Evolutionary conservation across 1,140 invertebrate species (phyloP).

Genomic region (Aethina tumida): DNA sequence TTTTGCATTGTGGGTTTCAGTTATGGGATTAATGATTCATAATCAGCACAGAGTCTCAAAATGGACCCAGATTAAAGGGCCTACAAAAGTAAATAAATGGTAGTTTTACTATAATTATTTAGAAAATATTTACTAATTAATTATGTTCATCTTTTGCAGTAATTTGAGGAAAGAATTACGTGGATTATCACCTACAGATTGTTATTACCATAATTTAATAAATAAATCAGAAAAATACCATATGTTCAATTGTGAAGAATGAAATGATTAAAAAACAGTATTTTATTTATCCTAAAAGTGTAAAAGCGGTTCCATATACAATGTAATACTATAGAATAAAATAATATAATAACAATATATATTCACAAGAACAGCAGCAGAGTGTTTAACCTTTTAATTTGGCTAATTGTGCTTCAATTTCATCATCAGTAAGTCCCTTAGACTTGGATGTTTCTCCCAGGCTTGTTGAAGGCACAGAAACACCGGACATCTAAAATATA

Average conservation of each 20-base stretch:
- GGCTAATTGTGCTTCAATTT: constrained; percentile 68
- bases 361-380: constrained; percentile 7
- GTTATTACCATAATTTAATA: constrained; percentile 25
- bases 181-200: constrained; percentile 14
- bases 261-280: too few species aligned
- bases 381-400: constrained; percentile 53
- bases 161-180: neutral
- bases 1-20: constrained; percentile 45
- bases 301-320: too few species aligned
- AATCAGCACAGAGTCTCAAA: constrained; percentile 54
- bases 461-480: constrained; percentile 37
- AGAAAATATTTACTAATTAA: constrained; percentile 2
- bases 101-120: constrained; percentile 7
- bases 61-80: constrained; percentile 62
- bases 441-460: constrained; percentile 44
- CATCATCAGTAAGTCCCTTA: constrained; percentile 53
- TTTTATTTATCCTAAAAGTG: too few species aligned
- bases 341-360: constrained; percentile 4
- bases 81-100: constrained; percentile 32
- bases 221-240: constrained; percentile 18
- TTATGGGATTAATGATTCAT: constrained; percentile 57
- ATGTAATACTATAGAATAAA: constrained; percentile 7
- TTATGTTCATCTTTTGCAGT: constrained; percentile 3
- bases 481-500: constrained; percentile 43
- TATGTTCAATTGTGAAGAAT: constrained; percentile 14